Evolutionary conservation across 2,113 vertebrate genomes (phyloP).

Genomic region (Sturnira hondurensis): DNA sequence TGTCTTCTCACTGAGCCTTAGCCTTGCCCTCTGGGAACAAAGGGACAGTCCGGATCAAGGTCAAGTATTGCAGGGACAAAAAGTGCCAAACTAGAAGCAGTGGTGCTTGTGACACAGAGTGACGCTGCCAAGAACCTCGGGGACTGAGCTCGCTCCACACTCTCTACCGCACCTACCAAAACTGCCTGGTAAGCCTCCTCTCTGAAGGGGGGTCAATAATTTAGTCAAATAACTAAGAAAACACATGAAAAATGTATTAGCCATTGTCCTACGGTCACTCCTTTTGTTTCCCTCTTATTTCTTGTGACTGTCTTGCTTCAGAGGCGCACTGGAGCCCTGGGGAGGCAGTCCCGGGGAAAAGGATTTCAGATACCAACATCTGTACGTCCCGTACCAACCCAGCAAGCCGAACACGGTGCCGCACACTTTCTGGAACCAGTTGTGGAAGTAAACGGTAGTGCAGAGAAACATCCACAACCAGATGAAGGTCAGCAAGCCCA

Average conservation of each 20-base stretch:
- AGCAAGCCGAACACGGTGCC: conserved; percentile 87
- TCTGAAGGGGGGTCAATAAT: neutral
- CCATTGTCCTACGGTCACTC: neutral
- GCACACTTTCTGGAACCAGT: conserved; percentile 87
- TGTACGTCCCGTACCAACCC: conserved; percentile 90
- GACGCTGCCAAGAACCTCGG: neutral
- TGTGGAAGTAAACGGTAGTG: conserved; percentile 95
- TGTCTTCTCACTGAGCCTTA: neutral
- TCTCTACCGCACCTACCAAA: neutral
- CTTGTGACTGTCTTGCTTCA: conserved; percentile 77
- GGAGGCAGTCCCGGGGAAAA: conserved; percentile 92
- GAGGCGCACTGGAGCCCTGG: conserved; percentile 75
- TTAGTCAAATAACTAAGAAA: neutral
- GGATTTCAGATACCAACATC: conserved; percentile 88
- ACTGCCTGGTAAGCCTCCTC: neutral
- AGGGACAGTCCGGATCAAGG: neutral
- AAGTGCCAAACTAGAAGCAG: neutral
- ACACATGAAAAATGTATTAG: neutral
- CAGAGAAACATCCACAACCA: conserved; percentile 96
- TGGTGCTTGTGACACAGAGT: neutral
- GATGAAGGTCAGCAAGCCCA: conserved; percentile 84
- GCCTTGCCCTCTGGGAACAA: neutral
- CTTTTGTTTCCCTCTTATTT: conserved; percentile 65
- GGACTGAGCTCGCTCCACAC: neutral
- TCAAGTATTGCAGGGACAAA: neutral